These are phyloP conservation scores for Chaetodon trifascialis DNA, from an alignment of 2,113 vertebrate species.

Conservation along the genomic window DNA sequence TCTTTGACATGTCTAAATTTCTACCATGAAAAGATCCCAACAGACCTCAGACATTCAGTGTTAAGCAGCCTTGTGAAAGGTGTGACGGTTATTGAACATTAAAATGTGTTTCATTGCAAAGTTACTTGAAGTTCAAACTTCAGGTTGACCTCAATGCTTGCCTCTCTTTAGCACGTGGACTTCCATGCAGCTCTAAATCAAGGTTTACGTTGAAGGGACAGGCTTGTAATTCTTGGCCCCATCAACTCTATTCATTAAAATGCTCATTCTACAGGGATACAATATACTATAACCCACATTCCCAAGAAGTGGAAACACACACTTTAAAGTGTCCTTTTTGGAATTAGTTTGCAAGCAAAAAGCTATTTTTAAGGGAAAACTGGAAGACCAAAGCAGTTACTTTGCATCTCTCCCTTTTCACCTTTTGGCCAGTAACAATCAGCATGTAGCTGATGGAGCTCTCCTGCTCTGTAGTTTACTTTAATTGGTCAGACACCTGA, in stretches of 20 bases:
- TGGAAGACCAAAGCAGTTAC: background rate
- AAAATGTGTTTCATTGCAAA: background rate
- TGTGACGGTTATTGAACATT: background rate
- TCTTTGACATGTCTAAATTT: background rate
- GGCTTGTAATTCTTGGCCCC: background rate
- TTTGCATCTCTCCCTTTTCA: background rate
- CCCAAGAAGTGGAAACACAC: too few relatives aligned
- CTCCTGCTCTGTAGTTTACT: conserved; percentile 19
- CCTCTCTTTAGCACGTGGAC: background rate
- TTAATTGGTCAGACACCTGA: conserved; percentile 46
- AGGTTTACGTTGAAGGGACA: too few relatives aligned
- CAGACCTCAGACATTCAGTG: background rate
- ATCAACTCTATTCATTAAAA: background rate
- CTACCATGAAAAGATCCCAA: background rate
- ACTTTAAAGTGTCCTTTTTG: too few relatives aligned
- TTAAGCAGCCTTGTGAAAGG: background rate
- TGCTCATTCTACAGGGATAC: background rate
- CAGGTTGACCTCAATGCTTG: background rate
- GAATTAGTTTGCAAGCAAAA: background rate
- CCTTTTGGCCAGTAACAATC: background rate
- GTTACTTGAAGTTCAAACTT: background rate
- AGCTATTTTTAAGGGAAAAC: background rate
- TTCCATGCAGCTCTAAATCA: background rate
- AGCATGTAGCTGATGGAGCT: background rate
- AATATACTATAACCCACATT: background rate